Conservation (phyloP, 2,113 vertebrate species). For the Epinephelus lanceolatus region DNA sequence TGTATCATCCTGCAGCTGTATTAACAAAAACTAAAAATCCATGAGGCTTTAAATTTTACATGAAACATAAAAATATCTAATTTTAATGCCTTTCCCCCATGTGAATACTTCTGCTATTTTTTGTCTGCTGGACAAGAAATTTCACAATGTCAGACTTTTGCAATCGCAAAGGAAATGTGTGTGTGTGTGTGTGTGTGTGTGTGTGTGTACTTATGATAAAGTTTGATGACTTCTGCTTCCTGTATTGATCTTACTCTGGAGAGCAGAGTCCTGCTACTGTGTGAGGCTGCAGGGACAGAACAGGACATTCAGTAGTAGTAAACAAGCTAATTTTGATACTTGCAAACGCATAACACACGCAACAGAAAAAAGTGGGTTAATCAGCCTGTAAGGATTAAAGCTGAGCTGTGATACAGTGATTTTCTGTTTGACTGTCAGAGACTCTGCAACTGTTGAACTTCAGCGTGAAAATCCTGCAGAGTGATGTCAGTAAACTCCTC, state of each 20-base stretch:
- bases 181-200: background rate
- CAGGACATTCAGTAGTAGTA: too few relatives aligned
- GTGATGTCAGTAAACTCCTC: background rate
- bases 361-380: too few relatives aligned
- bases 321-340: too few relatives aligned
- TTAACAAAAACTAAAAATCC: background rate
- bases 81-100: background rate
- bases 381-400: background rate
- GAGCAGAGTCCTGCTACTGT: background rate
- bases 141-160: background rate
- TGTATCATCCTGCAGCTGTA: background rate
- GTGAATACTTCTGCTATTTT: background rate
- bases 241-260: background rate
- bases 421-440: background rate
- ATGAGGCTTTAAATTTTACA: too few relatives aligned
- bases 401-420: background rate
- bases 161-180: background rate
- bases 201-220: background rate
- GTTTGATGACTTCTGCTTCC: slow-evolving; percentile 13
- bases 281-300: background rate
- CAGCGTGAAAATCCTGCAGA: background rate
- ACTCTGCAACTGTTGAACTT: background rate
- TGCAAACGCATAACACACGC: too few relatives aligned
- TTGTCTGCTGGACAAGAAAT: background rate
- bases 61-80: background rate